Evolutionary conservation across 2,113 vertebrate species (phyloP).

Genomic region (Malaclemys terrapin): DNA sequence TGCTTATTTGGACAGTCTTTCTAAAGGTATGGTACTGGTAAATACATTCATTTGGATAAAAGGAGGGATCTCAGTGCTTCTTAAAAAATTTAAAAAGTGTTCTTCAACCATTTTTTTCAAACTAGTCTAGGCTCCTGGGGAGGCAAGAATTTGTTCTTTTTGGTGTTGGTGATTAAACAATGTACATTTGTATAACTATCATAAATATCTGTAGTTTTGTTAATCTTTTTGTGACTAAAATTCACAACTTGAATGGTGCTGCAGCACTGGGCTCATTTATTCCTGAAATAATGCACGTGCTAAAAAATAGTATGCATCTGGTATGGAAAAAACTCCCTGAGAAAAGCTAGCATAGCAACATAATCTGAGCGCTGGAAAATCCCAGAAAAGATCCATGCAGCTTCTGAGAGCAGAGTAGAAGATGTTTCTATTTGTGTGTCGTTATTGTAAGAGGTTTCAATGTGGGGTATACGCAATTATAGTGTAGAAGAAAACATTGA

Average conservation of each 20-base stretch:
- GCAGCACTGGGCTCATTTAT: not conserved
- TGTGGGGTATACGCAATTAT: not conserved
- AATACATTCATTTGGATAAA: too few species aligned
- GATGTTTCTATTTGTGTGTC: not conserved
- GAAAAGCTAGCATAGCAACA: not conserved
- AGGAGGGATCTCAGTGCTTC: too few species aligned
- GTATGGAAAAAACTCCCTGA: not conserved
- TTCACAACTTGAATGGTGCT: not conserved
- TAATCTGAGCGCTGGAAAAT: not conserved
- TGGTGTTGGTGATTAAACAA: not conserved
- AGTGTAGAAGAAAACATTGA: not conserved
- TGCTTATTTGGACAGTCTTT: too few species aligned
- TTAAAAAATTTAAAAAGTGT: not conserved
- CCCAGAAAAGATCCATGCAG: not conserved
- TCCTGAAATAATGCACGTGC: not conserved
- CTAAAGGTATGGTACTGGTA: too few species aligned
- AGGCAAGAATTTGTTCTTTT: not conserved
- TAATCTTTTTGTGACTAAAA: not conserved
- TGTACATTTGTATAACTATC: not conserved
- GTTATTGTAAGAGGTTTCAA: not conserved
- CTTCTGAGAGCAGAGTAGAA: not conserved
- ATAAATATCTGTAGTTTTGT: not conserved
- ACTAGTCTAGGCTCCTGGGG: too few species aligned
- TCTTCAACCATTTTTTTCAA: not conserved
- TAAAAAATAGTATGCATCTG: not conserved